Conservation (phyloP, 2,888 invertebrate genomes). For the Eupeodes latifasciatus region DNA sequence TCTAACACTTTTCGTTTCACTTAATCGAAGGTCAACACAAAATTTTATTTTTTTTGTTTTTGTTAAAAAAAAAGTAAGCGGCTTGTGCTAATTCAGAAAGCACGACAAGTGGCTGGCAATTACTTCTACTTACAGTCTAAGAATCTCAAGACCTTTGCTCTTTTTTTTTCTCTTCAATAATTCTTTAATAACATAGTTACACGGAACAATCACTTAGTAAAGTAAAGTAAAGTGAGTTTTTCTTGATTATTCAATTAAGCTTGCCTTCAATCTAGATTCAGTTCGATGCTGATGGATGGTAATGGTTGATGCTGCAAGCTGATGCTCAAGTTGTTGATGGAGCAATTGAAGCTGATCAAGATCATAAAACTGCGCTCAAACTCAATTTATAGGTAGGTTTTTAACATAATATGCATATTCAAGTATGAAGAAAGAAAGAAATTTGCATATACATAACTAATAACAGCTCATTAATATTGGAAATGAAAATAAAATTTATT, state of each 20-base stretch:
- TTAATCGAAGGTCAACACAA: conserved; percentile 58
- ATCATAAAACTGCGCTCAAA: background rate
- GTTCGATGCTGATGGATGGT: conserved; percentile 13
- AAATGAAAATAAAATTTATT: conserved; percentile 60
- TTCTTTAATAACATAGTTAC: conserved; percentile 42
- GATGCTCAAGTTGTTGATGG: too few relatives aligned
- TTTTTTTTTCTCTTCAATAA: conserved; percentile 18
- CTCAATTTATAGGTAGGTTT: too few relatives aligned
- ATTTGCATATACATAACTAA: conserved; percentile 57
- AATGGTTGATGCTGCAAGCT: too few relatives aligned
- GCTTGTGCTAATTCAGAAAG: conserved; percentile 47
- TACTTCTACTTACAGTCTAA: conserved; percentile 10
- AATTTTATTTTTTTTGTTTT: background rate
- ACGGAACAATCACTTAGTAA: conserved; percentile 52
- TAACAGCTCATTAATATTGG: conserved; percentile 64
- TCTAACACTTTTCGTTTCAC: conserved; percentile 66
- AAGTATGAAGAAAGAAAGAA: conserved; percentile 4
- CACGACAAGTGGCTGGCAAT: conserved; percentile 53
- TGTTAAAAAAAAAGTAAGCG: conserved; percentile 29
- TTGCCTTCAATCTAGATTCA: conserved; percentile 37
- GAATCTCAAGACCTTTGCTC: conserved; percentile 57
- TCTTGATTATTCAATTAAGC: conserved; percentile 64
- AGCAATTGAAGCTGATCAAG: conserved; percentile 1
- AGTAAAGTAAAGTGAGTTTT: conserved; percentile 48
- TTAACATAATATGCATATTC: background rate